Evolutionary conservation across 1,140 invertebrate species (phyloP), one percentile per base, ranked within the genome.

Genomic region (Hypsibius dujardini): DNA sequence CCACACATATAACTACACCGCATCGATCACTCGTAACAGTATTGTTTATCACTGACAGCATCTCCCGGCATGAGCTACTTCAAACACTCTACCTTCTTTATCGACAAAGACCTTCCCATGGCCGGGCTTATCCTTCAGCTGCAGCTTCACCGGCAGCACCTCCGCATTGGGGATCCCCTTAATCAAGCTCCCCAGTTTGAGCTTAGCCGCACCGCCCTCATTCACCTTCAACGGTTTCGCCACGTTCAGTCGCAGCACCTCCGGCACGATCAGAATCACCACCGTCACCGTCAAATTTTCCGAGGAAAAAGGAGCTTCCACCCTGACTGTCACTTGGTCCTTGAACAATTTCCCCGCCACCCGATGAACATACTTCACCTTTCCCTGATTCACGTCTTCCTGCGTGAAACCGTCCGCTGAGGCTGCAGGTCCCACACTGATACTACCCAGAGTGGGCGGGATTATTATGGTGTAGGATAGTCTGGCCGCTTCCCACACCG

Each of bases 31-130:
- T n/a, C n/a, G n/a, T n/a, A n/a, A n/a, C n/a, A n/a, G n/a, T n/a
- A n/a, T n/a, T n/a, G n/a, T n/a, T n/a, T n/a, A n/a, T n/a, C n/a
- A n/a, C n/a, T n/a, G n/a, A n/a, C n/a, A n/a, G n/a, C n/a, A n/a
- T n/a, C n/a, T n/a, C n/a, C n/a, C n/a, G n/a, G 50, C 7, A 7
- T 56, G 50, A 56, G 50, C 50, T n/a, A 56, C 50, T 56, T n/a
- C 50, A 56, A 56, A n/a, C 50, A 56, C 7, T n/a, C 7, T 56
- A 42, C 62, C 62, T 7, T 67, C 62, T 45, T 67, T 67, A 42
- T 67, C 62, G 62, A 67, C 62, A 42, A 15, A 67, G 12, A 42
- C 62, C 62, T 67, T 67, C 12, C 62, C 62, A 45, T 67, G 62
- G 42, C 12, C 42, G 12, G 62, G 62, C 45, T 67, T 67, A 67